Evolutionary conservation across 2,797 vertebrate genomes (phyloP).

Genomic region (Etheostoma perlongum): DNA sequence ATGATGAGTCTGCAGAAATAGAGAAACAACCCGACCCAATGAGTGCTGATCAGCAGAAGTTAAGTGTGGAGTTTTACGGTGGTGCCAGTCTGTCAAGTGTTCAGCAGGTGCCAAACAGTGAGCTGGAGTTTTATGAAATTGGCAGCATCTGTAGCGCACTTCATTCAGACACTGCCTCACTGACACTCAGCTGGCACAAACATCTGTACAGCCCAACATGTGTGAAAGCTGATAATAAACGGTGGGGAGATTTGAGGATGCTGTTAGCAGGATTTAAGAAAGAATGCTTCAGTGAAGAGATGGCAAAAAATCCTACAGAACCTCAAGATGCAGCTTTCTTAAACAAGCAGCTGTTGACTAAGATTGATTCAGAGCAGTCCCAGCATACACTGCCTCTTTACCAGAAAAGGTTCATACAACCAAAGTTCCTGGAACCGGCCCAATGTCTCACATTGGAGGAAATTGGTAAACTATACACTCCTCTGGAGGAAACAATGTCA

Average conservation of each 20-base stretch:
- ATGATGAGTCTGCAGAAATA: slow-evolving; percentile 20
- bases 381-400: slow-evolving; percentile 15
- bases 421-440: slow-evolving; percentile 62
- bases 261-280: slow-evolving; percentile 44
- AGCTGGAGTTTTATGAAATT: slow-evolving; percentile 81
- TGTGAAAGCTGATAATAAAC: slow-evolving; percentile 34
- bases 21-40: slow-evolving; percentile 45
- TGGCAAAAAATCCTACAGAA: slow-evolving; percentile 5
- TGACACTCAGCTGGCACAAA: slow-evolving; percentile 57
- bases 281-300: slow-evolving; percentile 14
- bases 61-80: slow-evolving; percentile 42
- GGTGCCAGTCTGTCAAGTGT: slow-evolving; percentile 34
- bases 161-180: slow-evolving; percentile 63
- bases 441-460: slow-evolving; percentile 80
- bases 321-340: slow-evolving; percentile 13
- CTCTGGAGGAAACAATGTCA: slow-evolving; percentile 29
- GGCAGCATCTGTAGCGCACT: slow-evolving; percentile 70
- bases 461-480: slow-evolving; percentile 74
- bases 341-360: slow-evolving; percentile 36
- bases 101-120: slow-evolving; percentile 51
- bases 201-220: slow-evolving; percentile 26
- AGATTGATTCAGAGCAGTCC: slow-evolving; percentile 33
- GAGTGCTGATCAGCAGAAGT: slow-evolving; percentile 41
- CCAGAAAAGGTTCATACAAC: slow-evolving; percentile 35
- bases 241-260: slow-evolving; percentile 50